phyloP scores from a whole-genome alignment of 2,888 invertebrate genomes.

The Mythimna pallens region DNA sequence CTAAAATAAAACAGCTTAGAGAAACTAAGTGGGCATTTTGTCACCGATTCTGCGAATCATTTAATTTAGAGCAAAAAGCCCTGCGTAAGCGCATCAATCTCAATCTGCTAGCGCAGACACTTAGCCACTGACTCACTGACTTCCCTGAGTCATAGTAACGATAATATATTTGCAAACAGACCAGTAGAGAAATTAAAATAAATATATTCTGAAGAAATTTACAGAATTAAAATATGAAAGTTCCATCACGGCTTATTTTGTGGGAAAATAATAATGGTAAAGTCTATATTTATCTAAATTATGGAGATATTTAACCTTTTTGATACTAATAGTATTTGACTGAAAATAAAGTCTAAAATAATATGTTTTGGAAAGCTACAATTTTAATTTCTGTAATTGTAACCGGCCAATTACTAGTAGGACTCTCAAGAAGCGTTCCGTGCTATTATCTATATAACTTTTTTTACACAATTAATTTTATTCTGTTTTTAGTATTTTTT shows the following conservation, averaged over 20 bases:
- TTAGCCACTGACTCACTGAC: slow-evolving; percentile 71
- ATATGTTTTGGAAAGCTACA: neutral
- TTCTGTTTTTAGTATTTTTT: too few species aligned
- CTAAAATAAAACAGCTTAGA: slow-evolving; percentile 54
- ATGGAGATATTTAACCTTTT: slow-evolving; percentile 11
- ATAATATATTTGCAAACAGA: slow-evolving; percentile 26
- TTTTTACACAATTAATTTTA: too few species aligned
- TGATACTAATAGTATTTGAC: neutral
- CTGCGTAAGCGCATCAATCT: slow-evolving; percentile 77
- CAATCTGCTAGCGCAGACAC: slow-evolving; percentile 77
- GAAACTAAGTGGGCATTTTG: slow-evolving; percentile 67
- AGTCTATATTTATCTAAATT: neutral
- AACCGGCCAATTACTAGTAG: neutral
- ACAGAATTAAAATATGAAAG: neutral
- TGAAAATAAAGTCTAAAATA: slow-evolving; percentile 11
- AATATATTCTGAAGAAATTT: neutral
- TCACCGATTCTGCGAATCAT: slow-evolving; percentile 68
- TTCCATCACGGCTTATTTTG: slow-evolving; percentile 3
- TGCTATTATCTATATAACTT: too few species aligned
- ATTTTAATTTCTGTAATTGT: neutral
- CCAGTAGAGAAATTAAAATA: neutral
- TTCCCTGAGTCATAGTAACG: slow-evolving; percentile 70
- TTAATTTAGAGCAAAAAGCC: slow-evolving; percentile 66
- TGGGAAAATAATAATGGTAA: slow-evolving; percentile 12
- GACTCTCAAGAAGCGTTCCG: too few species aligned